A percentile compares a stretch with the other conserved stretches of the same genome.
phyloP scores from a whole-genome alignment of 1,140 invertebrate species.

The Leptopilina clavipes region DNA sequence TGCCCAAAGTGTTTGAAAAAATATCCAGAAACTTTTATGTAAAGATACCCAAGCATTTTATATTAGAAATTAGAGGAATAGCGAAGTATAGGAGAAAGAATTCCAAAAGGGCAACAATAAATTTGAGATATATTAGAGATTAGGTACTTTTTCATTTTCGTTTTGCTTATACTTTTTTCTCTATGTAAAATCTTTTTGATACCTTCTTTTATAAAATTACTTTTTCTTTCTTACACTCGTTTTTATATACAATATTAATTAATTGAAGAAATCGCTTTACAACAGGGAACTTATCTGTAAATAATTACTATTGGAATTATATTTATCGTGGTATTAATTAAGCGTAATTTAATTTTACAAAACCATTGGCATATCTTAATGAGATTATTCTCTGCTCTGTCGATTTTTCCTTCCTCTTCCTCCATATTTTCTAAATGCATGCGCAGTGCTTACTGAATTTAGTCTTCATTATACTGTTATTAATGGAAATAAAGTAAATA shows the following conservation, averaged over 20 bases:
- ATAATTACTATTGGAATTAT: not conserved
- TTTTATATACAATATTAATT: not conserved
- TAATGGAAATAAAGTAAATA: not conserved
- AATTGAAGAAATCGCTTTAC: not conserved
- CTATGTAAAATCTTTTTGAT: no score
- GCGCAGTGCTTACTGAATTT: no score
- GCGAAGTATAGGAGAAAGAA: no score
- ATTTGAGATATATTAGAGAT: no score
- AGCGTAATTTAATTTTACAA: not conserved
- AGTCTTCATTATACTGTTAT: not conserved
- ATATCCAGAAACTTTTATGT: no score
- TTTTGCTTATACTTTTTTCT: no score
- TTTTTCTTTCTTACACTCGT: not conserved
- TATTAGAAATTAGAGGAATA: no score
- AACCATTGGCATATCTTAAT: constrained; percentile 16
- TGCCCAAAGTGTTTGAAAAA: no score
- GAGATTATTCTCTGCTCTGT: not conserved
- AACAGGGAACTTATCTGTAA: not conserved
- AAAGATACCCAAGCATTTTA: no score
- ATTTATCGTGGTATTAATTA: not conserved
- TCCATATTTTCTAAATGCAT: not conserved
- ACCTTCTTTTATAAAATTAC: no score
- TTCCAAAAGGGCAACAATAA: no score
- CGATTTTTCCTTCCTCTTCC: not conserved
- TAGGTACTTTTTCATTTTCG: no score